These are phyloP conservation scores for Probaryconus sp. DNA, from an alignment of 1,140 invertebrate species.

Conservation along the genomic window DNA sequence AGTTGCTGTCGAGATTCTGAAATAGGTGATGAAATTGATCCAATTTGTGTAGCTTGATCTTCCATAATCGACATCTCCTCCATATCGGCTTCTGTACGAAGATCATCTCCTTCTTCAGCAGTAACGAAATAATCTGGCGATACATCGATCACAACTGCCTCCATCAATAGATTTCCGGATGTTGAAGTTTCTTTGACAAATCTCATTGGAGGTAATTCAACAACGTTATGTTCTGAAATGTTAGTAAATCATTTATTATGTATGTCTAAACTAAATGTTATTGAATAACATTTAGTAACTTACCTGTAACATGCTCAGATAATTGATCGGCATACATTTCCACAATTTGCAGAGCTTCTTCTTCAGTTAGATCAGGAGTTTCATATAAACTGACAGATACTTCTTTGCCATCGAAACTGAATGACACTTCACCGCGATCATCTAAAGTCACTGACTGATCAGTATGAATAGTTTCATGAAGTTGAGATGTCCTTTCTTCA, in stretches of 20 bases:
- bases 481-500: constrained; percentile 92
- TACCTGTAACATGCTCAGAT: constrained; percentile 90
- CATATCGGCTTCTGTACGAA: constrained; percentile 89
- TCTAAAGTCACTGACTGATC: constrained; percentile 86
- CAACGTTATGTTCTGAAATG: constrained; percentile 85
- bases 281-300: constrained; percentile 29
- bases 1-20: constrained; percentile 60
- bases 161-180: constrained; percentile 91
- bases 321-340: constrained; percentile 96
- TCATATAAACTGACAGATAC: constrained; percentile 93
- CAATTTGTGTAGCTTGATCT: constrained; percentile 79
- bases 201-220: constrained; percentile 91
- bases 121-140: constrained; percentile 87
- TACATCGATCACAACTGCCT: constrained; percentile 94
- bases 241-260: constrained; percentile 25
- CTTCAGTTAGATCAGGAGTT: constrained; percentile 93
- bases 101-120: constrained; percentile 88
- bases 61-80: constrained; percentile 89
- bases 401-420: constrained; percentile 94
- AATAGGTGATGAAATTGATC: constrained; percentile 68
- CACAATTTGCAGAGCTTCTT: constrained; percentile 92
- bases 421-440: constrained; percentile 90
- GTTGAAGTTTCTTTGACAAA: constrained; percentile 93
- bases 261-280: constrained; percentile 10
- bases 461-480: constrained; percentile 88